These are phyloP conservation scores for Glandiceps talaboti DNA, from an alignment of 53 echinoderm and acorn worm species.

Conservation along the genomic window DNA sequence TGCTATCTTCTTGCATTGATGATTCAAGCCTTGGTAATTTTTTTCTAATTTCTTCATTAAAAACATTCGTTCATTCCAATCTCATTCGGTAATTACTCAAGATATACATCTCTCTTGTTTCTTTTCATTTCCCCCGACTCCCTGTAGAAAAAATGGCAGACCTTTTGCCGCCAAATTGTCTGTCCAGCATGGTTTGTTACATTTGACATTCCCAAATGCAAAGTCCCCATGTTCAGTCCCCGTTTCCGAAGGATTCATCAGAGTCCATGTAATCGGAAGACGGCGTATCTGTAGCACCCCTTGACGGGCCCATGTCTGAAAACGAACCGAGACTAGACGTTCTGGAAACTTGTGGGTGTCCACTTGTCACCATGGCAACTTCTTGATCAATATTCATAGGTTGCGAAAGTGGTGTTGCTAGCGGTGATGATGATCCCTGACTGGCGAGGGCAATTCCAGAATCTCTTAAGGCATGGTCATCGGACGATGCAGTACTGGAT, in stretches of 20 bases:
- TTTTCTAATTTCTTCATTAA: background rate
- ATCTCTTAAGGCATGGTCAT: background rate
- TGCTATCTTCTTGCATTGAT: background rate
- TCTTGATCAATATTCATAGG: background rate
- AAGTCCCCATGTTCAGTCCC: background rate
- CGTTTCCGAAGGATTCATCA: background rate
- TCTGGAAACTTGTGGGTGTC: constrained; percentile 51
- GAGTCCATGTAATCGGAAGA: constrained; percentile 28
- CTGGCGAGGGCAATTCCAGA: background rate
- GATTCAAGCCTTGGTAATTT: background rate
- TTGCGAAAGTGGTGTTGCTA: constrained; percentile 61
- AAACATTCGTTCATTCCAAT: background rate
- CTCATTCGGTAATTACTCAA: background rate
- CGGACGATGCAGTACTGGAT: background rate
- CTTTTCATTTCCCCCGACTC: background rate
- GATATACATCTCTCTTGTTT: background rate
- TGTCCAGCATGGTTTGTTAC: too few relatives aligned
- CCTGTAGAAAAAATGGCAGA: background rate
- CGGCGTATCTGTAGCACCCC: constrained; percentile 94
- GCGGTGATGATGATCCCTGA: constrained; percentile 24
- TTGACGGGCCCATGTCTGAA: constrained; percentile 82
- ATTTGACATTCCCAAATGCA: too few relatives aligned
- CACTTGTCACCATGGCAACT: constrained; percentile 72
- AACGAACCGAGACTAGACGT: constrained; percentile 85
- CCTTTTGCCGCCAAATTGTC: too few relatives aligned